Evolutionary conservation across 2,888 invertebrate species (phyloP).

Genomic region (Eupelmus urozonus): DNA sequence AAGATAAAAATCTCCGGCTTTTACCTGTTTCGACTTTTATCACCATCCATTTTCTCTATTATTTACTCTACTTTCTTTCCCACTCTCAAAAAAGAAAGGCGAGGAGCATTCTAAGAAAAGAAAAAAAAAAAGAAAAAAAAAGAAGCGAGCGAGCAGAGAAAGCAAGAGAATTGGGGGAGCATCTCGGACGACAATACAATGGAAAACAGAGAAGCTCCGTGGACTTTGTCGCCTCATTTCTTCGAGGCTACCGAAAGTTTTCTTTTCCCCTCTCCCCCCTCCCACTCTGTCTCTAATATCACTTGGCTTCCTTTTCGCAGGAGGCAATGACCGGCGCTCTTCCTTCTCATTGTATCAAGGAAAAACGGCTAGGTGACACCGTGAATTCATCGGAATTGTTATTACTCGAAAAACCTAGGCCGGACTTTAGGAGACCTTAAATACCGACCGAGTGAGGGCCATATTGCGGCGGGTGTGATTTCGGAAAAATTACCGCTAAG

Average conservation of each 20-base stretch:
- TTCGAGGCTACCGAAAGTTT: conserved; percentile 28
- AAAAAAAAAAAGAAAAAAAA: background rate
- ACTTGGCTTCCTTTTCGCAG: conserved; percentile 58
- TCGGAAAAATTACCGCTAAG: too few relatives aligned
- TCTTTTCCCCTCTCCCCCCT: background rate
- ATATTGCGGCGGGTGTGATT: too few relatives aligned
- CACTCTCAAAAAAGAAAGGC: background rate
- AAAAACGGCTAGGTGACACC: conserved; percentile 31
- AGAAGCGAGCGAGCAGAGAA: background rate
- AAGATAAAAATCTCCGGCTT: background rate
- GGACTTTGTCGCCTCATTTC: conserved; percentile 66
- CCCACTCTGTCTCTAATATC: conserved; percentile 46
- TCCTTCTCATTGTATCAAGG: conserved; percentile 40
- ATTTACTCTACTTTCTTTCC: background rate
- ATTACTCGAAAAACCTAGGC: conserved; percentile 14
- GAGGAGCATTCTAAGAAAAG: background rate
- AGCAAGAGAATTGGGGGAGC: background rate
- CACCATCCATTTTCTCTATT: conserved; percentile 4
- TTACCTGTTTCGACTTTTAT: background rate
- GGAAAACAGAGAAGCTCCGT: conserved; percentile 60
- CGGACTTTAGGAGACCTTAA: background rate
- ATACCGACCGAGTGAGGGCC: too few relatives aligned
- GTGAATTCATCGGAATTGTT: conserved; percentile 51
- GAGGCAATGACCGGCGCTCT: conserved; percentile 60
- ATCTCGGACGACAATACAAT: conserved; percentile 55